A percentile compares a stretch with the other conserved stretches of the same genome.
phyloP scores from a whole-genome alignment of 2,888 invertebrate genomes.

The Cyrtodaria siliqua region DNA sequence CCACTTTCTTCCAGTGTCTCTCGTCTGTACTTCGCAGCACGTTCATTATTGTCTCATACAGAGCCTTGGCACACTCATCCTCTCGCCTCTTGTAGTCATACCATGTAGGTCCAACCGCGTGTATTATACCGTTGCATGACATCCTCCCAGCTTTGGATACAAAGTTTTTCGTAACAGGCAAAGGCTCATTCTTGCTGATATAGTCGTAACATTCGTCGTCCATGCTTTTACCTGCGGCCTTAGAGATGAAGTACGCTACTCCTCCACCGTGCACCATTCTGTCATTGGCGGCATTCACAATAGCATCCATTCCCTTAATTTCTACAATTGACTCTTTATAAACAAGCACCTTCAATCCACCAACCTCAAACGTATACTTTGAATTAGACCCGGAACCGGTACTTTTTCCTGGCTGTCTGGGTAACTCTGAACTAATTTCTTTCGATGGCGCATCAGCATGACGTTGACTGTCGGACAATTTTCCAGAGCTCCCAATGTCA shows the following conservation, averaged over 20 bases:
- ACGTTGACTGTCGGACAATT: no score
- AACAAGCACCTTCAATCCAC: conserved; percentile 28
- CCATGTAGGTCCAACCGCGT: conserved; percentile 74
- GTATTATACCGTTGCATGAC: conserved; percentile 65
- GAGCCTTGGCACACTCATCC: conserved; percentile 42
- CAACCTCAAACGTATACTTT: conserved; percentile 33
- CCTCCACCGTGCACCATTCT: conserved; percentile 68
- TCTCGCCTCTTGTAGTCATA: conserved; percentile 36
- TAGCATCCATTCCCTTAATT: conserved; percentile 62
- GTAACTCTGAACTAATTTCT: no score
- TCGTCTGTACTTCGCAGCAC: conserved; percentile 42
- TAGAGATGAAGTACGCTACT: conserved; percentile 59
- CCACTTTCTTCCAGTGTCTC: conserved; percentile 51
- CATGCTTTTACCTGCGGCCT: conserved; percentile 60
- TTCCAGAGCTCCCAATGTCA: no score
- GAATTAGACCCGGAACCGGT: conserved; percentile 11
- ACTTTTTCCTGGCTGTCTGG: conserved; percentile 17
- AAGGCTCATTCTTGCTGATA: conserved; percentile 39
- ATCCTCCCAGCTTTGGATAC: conserved; percentile 62
- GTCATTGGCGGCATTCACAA: conserved; percentile 76
- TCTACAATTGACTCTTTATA: conserved; percentile 52
- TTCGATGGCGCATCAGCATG: no score
- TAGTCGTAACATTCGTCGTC: conserved; percentile 60
- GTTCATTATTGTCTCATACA: conserved; percentile 58
- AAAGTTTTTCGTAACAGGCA: conserved; percentile 57